Base-by-base conservation (phyloP, 1,140 invertebrate genomes). In the Caenorhabditis tropicalis region DNA sequence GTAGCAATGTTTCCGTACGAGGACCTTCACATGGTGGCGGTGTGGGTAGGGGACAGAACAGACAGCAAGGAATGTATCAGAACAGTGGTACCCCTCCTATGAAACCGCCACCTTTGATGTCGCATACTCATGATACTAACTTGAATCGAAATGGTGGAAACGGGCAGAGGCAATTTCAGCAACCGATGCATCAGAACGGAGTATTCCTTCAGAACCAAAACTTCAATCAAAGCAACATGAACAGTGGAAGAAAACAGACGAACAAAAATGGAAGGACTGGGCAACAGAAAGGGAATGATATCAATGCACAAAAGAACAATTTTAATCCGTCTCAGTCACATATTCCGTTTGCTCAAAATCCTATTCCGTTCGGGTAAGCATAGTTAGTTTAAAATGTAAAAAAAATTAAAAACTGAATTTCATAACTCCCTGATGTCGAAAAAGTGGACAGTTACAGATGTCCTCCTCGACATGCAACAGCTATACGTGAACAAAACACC, bases 401-500 rank as follows among this genome's bases (percentile, higher is more conserved):
- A n/a, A n/a, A n/a, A n/a, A n/a, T n/a, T n/a, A n/a, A n/a, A n/a
- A n/a, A n/a, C n/a, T n/a, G n/a, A n/a, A n/a, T n/a, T n/a, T n/a
- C n/a, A n/a, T n/a, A n/a, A n/a, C n/a, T n/a, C n/a, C n/a, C n/a
- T n/a, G n/a, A n/a, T n/a, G n/a, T 43, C 12, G 39, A 29, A 1
- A 58, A 58, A 58, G 24, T 65, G 21, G 21, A 6, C 1, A 56
- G 24, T 74, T 74, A 3, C 36, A 74, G 65, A 9, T 74, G 65
- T 15, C 65, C 65, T 24, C 65, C 65, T 43, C 65, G 19, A 43
- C 19, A 74, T 15, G 65, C 33, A 10, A 74, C 33, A 43, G 65
- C 65, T 19, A 74, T 74, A 24, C 65, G 65, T 27, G 65, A 74
- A 74, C 65, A 74, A 74, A n/a, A 74, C 5, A n/a, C 65, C 3